Evolutionary conservation across 1,140 invertebrate genomes (phyloP).

Genomic region (Drosophila yakuba): DNA sequence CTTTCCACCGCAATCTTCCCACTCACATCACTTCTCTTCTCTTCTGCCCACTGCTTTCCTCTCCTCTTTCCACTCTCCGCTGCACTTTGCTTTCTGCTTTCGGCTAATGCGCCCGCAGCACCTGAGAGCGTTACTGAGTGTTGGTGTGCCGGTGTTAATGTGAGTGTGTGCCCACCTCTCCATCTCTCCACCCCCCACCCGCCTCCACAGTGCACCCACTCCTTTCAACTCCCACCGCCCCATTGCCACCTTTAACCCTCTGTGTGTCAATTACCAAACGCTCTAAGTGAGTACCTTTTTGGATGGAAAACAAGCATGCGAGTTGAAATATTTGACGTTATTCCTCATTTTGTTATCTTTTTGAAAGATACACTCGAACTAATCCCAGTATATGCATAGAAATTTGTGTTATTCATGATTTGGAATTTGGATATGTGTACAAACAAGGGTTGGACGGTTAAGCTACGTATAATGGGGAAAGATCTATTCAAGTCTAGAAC

Average conservation of each 20-base stretch:
- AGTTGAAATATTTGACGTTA: neutral
- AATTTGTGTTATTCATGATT: neutral
- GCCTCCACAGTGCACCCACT: neutral
- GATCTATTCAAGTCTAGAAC: neutral
- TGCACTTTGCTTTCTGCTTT: conserved; percentile 35
- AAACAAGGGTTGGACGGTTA: neutral
- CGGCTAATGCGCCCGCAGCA: conserved; percentile 24
- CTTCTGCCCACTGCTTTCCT: neutral
- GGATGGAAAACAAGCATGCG: neutral
- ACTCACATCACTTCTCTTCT: neutral
- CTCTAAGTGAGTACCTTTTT: neutral
- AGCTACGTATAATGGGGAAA: neutral
- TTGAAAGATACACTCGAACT: neutral
- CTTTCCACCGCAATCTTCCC: conserved; percentile 2
- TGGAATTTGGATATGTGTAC: neutral
- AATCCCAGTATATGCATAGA: neutral
- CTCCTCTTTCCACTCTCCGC: neutral
- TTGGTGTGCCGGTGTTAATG: neutral
- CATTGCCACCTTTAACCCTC: conserved; percentile 24
- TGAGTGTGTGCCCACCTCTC: neutral
- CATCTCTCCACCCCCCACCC: conserved; percentile 4
- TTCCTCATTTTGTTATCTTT: neutral
- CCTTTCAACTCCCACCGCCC: neutral
- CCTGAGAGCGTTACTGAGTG: conserved; percentile 3
- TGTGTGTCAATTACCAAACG: conserved; percentile 3